phyloP scores from a whole-genome alignment of 2,888 invertebrate species.

The Altica lythri region DNA sequence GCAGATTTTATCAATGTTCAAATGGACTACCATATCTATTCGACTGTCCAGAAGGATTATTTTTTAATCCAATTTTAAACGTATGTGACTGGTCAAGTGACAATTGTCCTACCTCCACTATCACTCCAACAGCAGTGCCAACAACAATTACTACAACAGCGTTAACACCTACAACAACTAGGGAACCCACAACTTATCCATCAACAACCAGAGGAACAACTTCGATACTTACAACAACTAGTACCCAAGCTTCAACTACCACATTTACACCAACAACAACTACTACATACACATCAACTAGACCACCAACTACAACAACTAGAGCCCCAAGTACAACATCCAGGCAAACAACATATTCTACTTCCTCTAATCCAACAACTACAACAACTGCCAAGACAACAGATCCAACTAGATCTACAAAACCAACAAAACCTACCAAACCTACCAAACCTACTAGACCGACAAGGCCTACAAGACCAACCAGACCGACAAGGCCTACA shows the following conservation, averaged over 20 bases:
- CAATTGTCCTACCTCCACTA: not conserved
- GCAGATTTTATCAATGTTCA: conserved; percentile 8
- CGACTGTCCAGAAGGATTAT: not conserved
- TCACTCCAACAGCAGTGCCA: not conserved
- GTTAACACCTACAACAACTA: not conserved
- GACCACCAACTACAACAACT: too few relatives aligned
- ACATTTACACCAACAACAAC: too few relatives aligned
- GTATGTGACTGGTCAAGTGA: conserved; percentile 8
- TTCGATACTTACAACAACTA: too few relatives aligned
- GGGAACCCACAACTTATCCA: not conserved
- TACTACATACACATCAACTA: too few relatives aligned
- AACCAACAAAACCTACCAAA: not conserved
- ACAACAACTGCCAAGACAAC: not conserved
- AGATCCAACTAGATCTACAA: not conserved
- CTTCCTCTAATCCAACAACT: too few relatives aligned
- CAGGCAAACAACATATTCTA: too few relatives aligned
- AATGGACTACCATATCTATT: not conserved
- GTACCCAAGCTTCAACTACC: too few relatives aligned
- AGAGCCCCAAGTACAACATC: too few relatives aligned
- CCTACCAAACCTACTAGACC: not conserved
- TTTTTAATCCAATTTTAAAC: conserved; percentile 4
- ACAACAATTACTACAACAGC: not conserved
- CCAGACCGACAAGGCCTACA: not conserved
- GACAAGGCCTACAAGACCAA: not conserved
- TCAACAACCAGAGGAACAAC: too few relatives aligned